Percentiles rank a stretch among this genome's conserved stretches.
phyloP scores from a whole-genome alignment of 2,888 invertebrate species.

The Argyresthia albistria region DNA sequence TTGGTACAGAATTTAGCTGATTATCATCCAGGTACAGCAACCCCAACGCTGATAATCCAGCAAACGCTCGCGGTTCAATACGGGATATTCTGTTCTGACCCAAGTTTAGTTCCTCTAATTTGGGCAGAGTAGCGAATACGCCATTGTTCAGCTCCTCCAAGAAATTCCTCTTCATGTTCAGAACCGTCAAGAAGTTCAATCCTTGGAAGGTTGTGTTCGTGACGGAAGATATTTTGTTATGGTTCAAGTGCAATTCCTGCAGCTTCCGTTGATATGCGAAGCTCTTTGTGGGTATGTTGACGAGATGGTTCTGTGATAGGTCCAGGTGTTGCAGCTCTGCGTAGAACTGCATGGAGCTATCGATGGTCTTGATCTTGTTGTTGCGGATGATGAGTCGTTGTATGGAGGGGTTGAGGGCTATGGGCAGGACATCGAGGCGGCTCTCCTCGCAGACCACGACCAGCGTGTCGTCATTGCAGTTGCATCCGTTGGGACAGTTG shows the following conservation, averaged over 20 bases:
- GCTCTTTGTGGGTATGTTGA: slow-evolving; percentile 84
- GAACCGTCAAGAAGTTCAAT: slow-evolving; percentile 81
- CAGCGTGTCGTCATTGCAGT: slow-evolving; percentile 91
- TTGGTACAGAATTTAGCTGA: slow-evolving; percentile 83
- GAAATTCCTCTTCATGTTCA: slow-evolving; percentile 87
- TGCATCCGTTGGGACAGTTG: slow-evolving; percentile 90
- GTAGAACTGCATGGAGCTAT: slow-evolving; percentile 92
- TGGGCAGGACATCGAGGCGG: slow-evolving; percentile 90
- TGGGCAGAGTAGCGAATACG: slow-evolving; percentile 80
- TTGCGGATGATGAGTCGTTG: slow-evolving; percentile 87
- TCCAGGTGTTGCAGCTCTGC: slow-evolving; percentile 88
- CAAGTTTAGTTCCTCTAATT: slow-evolving; percentile 87
- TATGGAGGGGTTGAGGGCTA: slow-evolving; percentile 92
- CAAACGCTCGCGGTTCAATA: slow-evolving; percentile 84
- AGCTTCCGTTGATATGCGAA: slow-evolving; percentile 87
- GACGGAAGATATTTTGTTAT: slow-evolving; percentile 87
- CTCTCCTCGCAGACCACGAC: slow-evolving; percentile 90
- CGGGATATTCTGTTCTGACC: slow-evolving; percentile 88
- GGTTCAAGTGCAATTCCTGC: slow-evolving; percentile 86
- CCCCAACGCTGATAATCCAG: slow-evolving; percentile 81
- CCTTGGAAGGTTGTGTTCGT: slow-evolving; percentile 87
- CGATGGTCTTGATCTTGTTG: slow-evolving; percentile 90
- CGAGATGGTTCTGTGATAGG: slow-evolving; percentile 86
- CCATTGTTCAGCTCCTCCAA: slow-evolving; percentile 83
- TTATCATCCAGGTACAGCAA: slow-evolving; percentile 90